Evolutionary conservation across 2,888 invertebrate genomes (phyloP), one percentile per base, ranked within the genome.

Genomic region (Synanthedon tipuliformis): DNA sequence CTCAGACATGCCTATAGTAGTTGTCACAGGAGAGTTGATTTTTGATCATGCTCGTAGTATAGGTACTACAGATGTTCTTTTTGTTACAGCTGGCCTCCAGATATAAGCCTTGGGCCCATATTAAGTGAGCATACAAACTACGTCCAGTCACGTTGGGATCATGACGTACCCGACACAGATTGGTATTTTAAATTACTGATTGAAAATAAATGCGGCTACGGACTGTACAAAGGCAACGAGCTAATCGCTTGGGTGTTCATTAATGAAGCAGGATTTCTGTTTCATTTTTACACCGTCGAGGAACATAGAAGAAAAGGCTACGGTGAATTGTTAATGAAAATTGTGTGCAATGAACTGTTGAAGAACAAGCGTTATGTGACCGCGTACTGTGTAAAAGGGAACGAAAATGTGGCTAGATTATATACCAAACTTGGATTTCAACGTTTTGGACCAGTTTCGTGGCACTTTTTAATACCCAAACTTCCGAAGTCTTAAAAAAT

Each of bases 191-290:
- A 57, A 11, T 23, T 60, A 2, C 48, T 66, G 1, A 58, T 61
- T 8, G 53, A 56, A 51, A 55, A 59, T 4, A 57, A 62, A n/a
- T 41, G 55, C n/a, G 64, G 64, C 7, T 66, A 59, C 50, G 68
- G 66, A 1, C 51, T 66, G 11, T 68, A 59, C 52, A 57, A 59
- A 18, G 50, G 59, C 5, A 13, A 57, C 7, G 52, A 63, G 40
- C 52, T 65, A 4, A 51, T 62, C 7, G 56, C 63, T 7, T 68
- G 65, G 64, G 59, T 62, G 8, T 61, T 64, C 11, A 51, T 63
- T 10, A 64, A 61, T n/a, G 66, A 66, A 61, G 59, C 58, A 40
- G 66, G 66, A 5, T 53, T 59, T 16, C 53, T 68, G 0, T 54
- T 59, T 5, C 63, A 66, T 48, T 45, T 66, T 8, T 66, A 52